These are phyloP conservation scores for Amaurobius ferox DNA, from an alignment of 2,888 invertebrate species.

Conservation along the genomic window DNA sequence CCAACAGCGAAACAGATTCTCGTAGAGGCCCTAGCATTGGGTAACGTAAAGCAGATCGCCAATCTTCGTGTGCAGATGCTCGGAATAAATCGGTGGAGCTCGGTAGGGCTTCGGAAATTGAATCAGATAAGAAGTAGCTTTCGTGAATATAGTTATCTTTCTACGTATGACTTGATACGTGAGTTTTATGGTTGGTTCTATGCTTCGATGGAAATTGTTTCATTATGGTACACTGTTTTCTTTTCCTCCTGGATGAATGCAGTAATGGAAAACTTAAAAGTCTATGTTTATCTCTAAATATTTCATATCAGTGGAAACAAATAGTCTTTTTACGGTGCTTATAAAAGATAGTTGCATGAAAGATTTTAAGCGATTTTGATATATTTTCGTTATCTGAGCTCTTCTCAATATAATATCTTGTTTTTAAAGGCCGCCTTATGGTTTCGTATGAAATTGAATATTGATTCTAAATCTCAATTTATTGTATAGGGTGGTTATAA, in stretches of 20 bases:
- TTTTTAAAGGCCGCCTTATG: too few species aligned
- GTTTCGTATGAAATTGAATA: too few species aligned
- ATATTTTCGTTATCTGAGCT: too few species aligned
- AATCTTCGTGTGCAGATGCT: slow-evolving; percentile 17
- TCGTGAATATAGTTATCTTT: not conserved
- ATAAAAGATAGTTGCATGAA: not conserved
- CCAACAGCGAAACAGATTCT: slow-evolving; percentile 46
- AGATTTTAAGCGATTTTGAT: not conserved
- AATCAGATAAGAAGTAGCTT: not conserved
- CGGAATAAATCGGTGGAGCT: slow-evolving; percentile 25
- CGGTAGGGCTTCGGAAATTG: slow-evolving; percentile 2
- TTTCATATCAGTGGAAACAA: not conserved
- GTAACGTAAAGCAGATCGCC: slow-evolving; percentile 32
- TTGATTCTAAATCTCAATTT: too few species aligned
- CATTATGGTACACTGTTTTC: not conserved
- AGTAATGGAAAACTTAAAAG: not conserved
- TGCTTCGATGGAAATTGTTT: slow-evolving; percentile 2
- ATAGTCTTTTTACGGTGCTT: not conserved
- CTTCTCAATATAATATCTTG: too few species aligned
- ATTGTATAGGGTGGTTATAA: too few species aligned
- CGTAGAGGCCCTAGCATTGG: slow-evolving; percentile 40
- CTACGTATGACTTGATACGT: not conserved
- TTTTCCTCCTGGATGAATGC: not conserved
- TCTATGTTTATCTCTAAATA: not conserved
- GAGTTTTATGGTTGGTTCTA: not conserved